Conservation (phyloP, 1,140 invertebrate species). For the Lepidurus couesii region DNA sequence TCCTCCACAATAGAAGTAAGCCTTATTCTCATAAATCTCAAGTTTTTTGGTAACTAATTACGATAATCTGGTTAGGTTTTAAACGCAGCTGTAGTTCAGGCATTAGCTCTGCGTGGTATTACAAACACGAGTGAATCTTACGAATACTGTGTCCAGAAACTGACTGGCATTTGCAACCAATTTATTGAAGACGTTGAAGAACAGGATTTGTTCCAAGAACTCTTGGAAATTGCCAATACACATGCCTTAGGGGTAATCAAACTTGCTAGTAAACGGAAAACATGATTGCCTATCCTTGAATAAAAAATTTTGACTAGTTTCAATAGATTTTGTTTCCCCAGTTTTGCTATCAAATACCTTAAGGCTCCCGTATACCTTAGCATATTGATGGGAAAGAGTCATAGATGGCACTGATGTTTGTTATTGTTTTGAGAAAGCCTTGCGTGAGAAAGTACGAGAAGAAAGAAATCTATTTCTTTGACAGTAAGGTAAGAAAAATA, state of each 20-base stretch:
- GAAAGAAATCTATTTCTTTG: too few relatives aligned
- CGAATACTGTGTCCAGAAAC: constrained; percentile 10
- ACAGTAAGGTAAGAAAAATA: too few relatives aligned
- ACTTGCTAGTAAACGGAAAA: neutral
- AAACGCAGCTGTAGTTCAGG: neutral
- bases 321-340: too few relatives aligned
- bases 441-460: too few relatives aligned
- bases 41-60: neutral
- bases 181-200: neutral
- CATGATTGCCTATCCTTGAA: neutral
- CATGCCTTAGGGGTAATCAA: neutral
- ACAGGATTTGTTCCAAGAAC: neutral
- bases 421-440: too few relatives aligned
- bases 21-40: neutral
- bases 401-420: too few relatives aligned
- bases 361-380: too few relatives aligned
- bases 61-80: neutral
- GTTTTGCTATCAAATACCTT: too few relatives aligned
- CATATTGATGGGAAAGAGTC: too few relatives aligned
- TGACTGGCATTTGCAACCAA: neutral
- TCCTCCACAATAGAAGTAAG: neutral
- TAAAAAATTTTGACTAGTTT: too few relatives aligned
- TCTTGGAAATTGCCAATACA: neutral
- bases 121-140: neutral
- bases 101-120: neutral